Conservation (phyloP, 2,797 vertebrate species). For the Anguilla pacifica region DNA sequence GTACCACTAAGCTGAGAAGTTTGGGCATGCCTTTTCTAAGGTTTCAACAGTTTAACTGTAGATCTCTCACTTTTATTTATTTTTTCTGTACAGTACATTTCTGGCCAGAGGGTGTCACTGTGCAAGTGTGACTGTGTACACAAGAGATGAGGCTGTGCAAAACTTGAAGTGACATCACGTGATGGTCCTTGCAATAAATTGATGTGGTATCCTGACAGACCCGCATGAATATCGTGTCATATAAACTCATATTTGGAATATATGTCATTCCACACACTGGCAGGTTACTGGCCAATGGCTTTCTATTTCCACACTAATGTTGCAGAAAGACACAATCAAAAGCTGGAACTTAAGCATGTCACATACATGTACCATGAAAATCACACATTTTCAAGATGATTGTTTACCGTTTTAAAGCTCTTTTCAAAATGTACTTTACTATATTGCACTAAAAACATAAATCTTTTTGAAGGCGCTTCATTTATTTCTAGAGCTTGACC, state of each 20-base stretch:
- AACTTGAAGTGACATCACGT: not conserved
- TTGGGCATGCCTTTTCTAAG: not conserved
- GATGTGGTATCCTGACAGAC: not conserved
- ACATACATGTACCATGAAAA: not conserved
- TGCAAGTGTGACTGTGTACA: not conserved
- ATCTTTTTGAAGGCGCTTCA: not conserved
- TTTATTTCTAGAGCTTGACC: not conserved
- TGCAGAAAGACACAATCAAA: not conserved
- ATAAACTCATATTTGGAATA: not conserved
- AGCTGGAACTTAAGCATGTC: not conserved
- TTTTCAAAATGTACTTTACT: not conserved
- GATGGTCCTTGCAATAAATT: not conserved
- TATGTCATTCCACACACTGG: not conserved
- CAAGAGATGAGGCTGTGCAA: not conserved
- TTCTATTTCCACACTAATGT: not conserved
- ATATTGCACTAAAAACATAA: not conserved
- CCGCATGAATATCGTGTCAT: not conserved
- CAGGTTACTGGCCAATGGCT: not conserved
- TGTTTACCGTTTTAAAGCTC: not conserved
- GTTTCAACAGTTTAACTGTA: not conserved
- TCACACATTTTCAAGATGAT: not conserved
- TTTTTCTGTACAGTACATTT: not conserved
- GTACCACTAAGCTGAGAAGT: not conserved
- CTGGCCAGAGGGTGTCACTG: constrained; percentile 8
- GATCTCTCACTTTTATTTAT: too few relatives aligned